Percentiles rank a stretch among this genome's conserved stretches.
Conservation (phyloP, 2,888 invertebrate species). For the Stenodema calcarata region DNA sequence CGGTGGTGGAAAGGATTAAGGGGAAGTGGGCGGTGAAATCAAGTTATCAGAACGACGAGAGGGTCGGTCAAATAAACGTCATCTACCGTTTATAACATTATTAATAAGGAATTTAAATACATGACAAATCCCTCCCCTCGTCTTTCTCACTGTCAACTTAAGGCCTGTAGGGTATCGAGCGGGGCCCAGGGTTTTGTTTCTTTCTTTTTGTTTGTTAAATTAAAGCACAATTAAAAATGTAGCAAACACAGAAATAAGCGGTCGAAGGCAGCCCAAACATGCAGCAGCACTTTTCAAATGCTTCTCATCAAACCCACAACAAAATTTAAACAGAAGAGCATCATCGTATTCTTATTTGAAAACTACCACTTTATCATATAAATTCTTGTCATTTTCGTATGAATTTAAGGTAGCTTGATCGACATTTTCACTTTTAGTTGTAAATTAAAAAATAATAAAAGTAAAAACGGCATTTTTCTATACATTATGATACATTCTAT, state of each 20-base stretch:
- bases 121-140: background rate
- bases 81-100: no score
- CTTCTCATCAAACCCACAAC: conserved; percentile 33
- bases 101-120: no score
- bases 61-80: no score
- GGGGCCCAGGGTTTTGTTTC: conserved; percentile 37
- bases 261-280: conserved; percentile 47
- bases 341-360: background rate
- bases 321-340: conserved; percentile 5
- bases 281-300: conserved; percentile 44
- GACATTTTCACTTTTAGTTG: background rate
- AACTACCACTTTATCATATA: background rate
- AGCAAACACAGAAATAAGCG: conserved; percentile 46
- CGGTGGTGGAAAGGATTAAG: background rate
- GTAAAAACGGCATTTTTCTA: background rate
- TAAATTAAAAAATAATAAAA: background rate
- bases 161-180: conserved; percentile 34
- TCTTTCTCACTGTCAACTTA: background rate
- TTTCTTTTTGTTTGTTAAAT: background rate
- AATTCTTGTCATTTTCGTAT: conserved; percentile 30
- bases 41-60: background rate
- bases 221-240: background rate
- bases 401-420: background rate
- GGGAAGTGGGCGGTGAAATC: background rate
- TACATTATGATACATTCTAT: conserved; percentile 19